These are phyloP conservation scores for Miltochrista miniata DNA, from an alignment of 2,888 invertebrate species.

Conservation along the genomic window DNA sequence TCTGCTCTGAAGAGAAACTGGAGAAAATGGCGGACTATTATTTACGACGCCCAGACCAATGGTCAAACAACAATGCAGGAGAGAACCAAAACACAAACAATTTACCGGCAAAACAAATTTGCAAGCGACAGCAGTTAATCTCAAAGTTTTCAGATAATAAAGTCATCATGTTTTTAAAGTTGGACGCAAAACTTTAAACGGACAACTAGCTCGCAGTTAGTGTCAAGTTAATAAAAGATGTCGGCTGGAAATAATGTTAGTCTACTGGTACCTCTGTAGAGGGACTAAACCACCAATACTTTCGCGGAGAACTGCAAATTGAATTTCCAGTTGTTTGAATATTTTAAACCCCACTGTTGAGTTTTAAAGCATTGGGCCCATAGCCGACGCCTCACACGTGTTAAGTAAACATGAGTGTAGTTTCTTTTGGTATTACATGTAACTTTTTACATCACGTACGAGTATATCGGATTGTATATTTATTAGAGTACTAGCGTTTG, in stretches of 20 bases:
- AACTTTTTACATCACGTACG: constrained; percentile 18
- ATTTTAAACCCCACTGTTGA: constrained; percentile 64
- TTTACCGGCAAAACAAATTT: constrained; percentile 1
- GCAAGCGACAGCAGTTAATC: constrained; percentile 5
- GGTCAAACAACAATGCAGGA: constrained; percentile 26
- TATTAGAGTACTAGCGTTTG: constrained; percentile 16
- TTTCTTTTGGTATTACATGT: constrained; percentile 39
- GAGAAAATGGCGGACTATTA: constrained; percentile 38
- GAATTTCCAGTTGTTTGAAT: constrained; percentile 69
- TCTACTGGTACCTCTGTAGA: constrained; percentile 28
- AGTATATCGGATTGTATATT: constrained; percentile 7
- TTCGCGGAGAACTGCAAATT: constrained; percentile 63
- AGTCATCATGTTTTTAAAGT: constrained; percentile 21
- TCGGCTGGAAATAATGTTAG: constrained; percentile 44
- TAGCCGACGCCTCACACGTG: constrained; percentile 44
- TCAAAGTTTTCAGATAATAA: constrained; percentile 28
- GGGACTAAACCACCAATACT: constrained; percentile 52
- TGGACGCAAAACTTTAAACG: constrained; percentile 31
- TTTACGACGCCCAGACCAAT: constrained; percentile 29
- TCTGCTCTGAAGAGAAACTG: constrained; percentile 37
- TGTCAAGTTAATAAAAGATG: constrained; percentile 47
- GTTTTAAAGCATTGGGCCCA: constrained; percentile 51
- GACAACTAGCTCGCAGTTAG: constrained; percentile 44
- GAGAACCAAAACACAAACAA: constrained; percentile 11
- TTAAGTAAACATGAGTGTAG: constrained; percentile 52